Percentiles rank a stretch among this genome's conserved stretches.
Conservation (phyloP, 2,888 invertebrate species). For the Drosophila kanekoi region DNA sequence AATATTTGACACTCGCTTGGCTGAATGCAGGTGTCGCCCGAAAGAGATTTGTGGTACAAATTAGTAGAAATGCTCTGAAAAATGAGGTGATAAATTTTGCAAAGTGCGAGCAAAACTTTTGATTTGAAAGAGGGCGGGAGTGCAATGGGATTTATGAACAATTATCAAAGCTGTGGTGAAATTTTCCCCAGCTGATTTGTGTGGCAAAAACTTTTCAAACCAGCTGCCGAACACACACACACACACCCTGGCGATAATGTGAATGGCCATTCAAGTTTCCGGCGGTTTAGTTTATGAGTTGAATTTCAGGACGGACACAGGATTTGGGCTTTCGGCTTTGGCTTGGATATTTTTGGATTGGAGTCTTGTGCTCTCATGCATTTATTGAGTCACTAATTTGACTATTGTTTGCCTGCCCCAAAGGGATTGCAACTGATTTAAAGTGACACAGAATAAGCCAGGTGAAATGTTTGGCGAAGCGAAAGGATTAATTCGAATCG, state of each 20-base stretch:
- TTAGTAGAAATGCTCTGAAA: slow-evolving; percentile 67
- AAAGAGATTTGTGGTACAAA: slow-evolving; percentile 65
- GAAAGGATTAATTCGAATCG: slow-evolving; percentile 11
- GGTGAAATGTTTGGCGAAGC: slow-evolving; percentile 10
- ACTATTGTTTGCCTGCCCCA: slow-evolving; percentile 37
- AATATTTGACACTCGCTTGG: slow-evolving; percentile 54
- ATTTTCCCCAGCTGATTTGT: slow-evolving; percentile 46
- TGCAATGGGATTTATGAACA: slow-evolving; percentile 50
- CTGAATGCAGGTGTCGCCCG: slow-evolving; percentile 51
- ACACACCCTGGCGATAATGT: slow-evolving; percentile 27
- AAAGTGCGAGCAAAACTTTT: slow-evolving; percentile 52
- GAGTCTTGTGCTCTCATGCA: slow-evolving; percentile 44
- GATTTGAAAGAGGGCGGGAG: slow-evolving; percentile 40
- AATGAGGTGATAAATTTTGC: slow-evolving; percentile 69
- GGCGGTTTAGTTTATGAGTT: slow-evolving; percentile 41
- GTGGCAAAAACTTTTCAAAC: slow-evolving; percentile 43
- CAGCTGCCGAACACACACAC: slow-evolving; percentile 39
- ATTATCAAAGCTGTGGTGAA: slow-evolving; percentile 59
- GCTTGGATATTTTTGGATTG: slow-evolving; percentile 9
- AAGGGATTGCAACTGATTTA: slow-evolving; percentile 24
- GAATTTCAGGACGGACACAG: slow-evolving; percentile 13
- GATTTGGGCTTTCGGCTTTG: not conserved
- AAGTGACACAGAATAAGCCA: slow-evolving; percentile 18
- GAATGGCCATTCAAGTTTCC: slow-evolving; percentile 46
- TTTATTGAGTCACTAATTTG: slow-evolving; percentile 54